Base-by-base conservation (phyloP, 2,888 invertebrate genomes). In the Megalurothrips usitatus region DNA sequence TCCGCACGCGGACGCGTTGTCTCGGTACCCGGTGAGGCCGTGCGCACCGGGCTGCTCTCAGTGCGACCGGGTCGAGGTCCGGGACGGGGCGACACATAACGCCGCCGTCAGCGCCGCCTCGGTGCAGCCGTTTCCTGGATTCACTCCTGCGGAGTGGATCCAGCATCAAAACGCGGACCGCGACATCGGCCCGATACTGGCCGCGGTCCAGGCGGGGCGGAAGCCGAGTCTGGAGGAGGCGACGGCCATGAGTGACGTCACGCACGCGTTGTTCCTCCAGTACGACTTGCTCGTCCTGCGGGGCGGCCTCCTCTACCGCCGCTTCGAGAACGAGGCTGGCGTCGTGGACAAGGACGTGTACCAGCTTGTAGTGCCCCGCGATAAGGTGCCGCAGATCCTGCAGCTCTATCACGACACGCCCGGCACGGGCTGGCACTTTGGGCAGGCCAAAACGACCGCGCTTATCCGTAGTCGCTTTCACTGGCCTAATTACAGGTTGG, bases 271-370 rank as follows among this genome's bases (percentile, higher is more conserved):
- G 26, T 75, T 75, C 68, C 68, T 75, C 3, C 68, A 75, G 68
- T 75, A 75, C 26, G 68, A 75, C 68, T 75, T 26, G 68, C 68
- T 58, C 14, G 58, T 58, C 19, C 58, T 58, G 58, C 17, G n/a
- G 58, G 68, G 23, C 68, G 68, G 68, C 23, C 68, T 68, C 9
- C 68, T 68, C n/a, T 68, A 23, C 68, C 68, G 68, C 68, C 68
- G 68, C n/a, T 68, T n/a, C 68, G 68, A 68, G 23, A 23, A 68
- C 68, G 23, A 23, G n/a, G 68, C 68, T 0, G 68, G 68, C 68
- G 68, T 68, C 23, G 68, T 23, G 23, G 23, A 68, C 9, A n/a
- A 23, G 23, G 68, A 68, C 68, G 23, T 68, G 23, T 23, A 23
- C 23, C 68, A 68, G 68, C 68, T 68, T 3, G 23, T 68, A 19